Evolutionary conservation across 1,140 invertebrate genomes (phyloP), one percentile per base, ranked within the genome.

Genomic region (Drosophila sechellia): DNA sequence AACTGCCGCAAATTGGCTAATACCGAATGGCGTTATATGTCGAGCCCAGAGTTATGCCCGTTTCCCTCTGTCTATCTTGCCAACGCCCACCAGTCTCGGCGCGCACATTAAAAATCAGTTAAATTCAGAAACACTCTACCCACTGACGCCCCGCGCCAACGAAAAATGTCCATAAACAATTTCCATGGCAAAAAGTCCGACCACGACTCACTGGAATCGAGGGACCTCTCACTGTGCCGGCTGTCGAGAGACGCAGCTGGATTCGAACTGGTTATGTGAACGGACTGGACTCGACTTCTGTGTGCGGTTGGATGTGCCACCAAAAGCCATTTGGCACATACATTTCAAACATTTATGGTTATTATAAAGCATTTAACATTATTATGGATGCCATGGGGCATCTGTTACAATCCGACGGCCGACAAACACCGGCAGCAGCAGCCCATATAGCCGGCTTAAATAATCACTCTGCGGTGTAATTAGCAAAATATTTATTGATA

Each of bases 281-380:
- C 25, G 8, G 45, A 20, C 63, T 25, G 40, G 25, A 45, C 25
- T 39, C 45, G 42, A 49, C 63, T 52, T 76, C 50, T 56, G 49
- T 74, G 66, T 61, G 50, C 43, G 71, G 69, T 55, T 64, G 59
- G 60, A 75, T 65, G 72, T 57, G 66, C 58, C 48, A 69, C 53
- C 75, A 72, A 69, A 70, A 80, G 69, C 75, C 73, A 87, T 86
- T 87, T 81, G 81, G 75, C 83, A 86, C 84, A 86, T 89, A 75
- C 70, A 86, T 86, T 86, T 87, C 84, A 79, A 89, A 89, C 81
- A 86, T 89, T 89, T 89, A 86, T 86, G 81, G 83, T 89, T 86
- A 89, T 86, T 86, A 89, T 89, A 86, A 86, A 86, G 79, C 83
- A 89, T 89, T 89, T 86, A 89, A 83, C 84, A 86, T 86, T 89